A percentile compares a stretch with the other conserved stretches of the same genome.
phyloP scores from a whole-genome alignment of 2,888 invertebrate species.

The Phyllotreta striolata region DNA sequence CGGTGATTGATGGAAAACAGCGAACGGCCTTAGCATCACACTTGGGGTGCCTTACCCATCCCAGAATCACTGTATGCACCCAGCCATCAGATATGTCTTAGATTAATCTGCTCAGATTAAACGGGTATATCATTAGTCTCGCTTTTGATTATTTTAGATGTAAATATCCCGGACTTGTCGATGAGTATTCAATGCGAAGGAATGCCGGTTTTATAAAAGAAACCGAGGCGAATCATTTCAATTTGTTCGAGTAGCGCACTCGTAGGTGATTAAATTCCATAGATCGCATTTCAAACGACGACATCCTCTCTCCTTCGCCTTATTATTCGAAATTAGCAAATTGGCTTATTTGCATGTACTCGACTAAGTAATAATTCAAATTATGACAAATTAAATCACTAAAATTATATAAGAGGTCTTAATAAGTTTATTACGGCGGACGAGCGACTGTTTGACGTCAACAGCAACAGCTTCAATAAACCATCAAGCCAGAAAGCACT shows the following conservation, averaged over 20 bases:
- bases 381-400: conserved; percentile 23
- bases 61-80: conserved; percentile 21
- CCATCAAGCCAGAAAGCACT: conserved; percentile 4
- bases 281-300: background rate
- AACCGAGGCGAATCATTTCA: background rate
- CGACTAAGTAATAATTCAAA: conserved; percentile 19
- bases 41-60: conserved; percentile 53
- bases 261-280: conserved; percentile 1
- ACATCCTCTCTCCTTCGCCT: conserved; percentile 4
- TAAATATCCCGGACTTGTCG: background rate
- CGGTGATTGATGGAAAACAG: conserved; percentile 57
- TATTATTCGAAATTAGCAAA: conserved; percentile 9
- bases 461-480: conserved; percentile 11
- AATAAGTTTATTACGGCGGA: conserved; percentile 32
- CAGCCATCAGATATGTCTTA: conserved; percentile 34
- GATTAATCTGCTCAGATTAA: conserved; percentile 31
- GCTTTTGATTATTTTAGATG: conserved; percentile 15
- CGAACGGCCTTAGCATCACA: conserved; percentile 53
- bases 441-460: conserved; percentile 33
- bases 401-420: conserved; percentile 31
- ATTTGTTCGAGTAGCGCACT: background rate
- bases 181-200: background rate
- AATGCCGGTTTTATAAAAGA: background rate
- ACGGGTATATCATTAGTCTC: conserved; percentile 22
- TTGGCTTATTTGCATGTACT: conserved; percentile 20